phyloP scores from a whole-genome alignment of 2,888 invertebrate species.

The Litoditis marina region DNA sequence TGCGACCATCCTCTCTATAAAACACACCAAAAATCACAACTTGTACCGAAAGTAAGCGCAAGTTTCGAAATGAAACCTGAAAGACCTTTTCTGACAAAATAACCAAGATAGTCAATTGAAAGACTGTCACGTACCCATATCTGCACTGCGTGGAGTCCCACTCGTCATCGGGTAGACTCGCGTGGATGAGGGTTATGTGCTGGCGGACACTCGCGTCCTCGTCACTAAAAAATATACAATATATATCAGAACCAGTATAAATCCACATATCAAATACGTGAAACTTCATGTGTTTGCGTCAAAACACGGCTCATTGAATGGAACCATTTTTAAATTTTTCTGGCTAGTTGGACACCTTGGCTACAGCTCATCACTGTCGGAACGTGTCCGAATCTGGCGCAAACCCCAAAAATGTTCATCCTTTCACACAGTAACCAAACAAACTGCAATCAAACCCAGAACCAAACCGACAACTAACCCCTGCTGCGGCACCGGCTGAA shows the following conservation, averaged over 20 bases:
- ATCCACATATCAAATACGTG: background rate
- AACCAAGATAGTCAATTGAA: too few species aligned
- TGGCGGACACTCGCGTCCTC: conserved; percentile 35
- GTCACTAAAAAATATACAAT: conserved; percentile 7
- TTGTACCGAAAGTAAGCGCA: background rate
- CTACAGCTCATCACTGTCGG: too few species aligned
- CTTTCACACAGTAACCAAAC: too few species aligned
- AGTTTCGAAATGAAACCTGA: background rate
- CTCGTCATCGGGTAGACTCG: conserved; percentile 57
- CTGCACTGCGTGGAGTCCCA: conserved; percentile 12
- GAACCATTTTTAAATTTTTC: too few species aligned
- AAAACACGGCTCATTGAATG: too few species aligned
- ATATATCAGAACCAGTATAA: background rate
- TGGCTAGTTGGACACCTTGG: too few species aligned
- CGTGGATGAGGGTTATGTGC: conserved; percentile 54
- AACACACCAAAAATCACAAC: too few species aligned
- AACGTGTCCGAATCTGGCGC: too few species aligned
- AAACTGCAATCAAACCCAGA: background rate
- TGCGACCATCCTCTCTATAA: too few species aligned
- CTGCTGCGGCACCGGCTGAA: conserved; percentile 27
- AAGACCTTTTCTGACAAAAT: too few species aligned
- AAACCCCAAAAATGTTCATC: too few species aligned
- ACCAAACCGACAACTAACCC: background rate
- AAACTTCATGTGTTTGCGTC: background rate
- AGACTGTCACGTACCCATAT: conserved; percentile 13